A percentile compares a stretch with the other conserved stretches of the same genome.
Evolutionary conservation across 2,113 vertebrate genomes (phyloP).

Genomic region (Alces alces): DNA sequence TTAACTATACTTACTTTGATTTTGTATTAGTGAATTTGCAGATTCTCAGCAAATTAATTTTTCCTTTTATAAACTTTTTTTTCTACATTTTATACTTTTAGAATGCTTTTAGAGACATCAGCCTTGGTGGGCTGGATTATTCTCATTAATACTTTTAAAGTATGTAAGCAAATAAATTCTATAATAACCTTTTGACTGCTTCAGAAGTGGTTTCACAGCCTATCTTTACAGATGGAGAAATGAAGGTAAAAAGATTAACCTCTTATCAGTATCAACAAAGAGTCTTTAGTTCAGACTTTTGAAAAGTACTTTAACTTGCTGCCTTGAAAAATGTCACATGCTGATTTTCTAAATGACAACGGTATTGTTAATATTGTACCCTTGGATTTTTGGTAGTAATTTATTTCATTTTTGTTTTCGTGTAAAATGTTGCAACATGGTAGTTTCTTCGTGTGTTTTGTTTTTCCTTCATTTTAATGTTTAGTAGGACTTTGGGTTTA

Average conservation of each 20-base stretch:
- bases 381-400: conserved; percentile 23
- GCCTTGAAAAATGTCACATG: conserved; percentile 29
- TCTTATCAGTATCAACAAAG: conserved; percentile 33
- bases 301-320: conserved; percentile 49
- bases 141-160: conserved; percentile 35
- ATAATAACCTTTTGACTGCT: conserved; percentile 33
- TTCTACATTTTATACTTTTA: conserved; percentile 1
- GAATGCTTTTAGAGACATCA: conserved; percentile 23
- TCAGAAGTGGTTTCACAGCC: conserved; percentile 50
- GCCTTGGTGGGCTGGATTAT: conserved; percentile 31
- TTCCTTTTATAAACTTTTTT: neutral
- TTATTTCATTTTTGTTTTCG: conserved; percentile 3
- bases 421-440: conserved; percentile 39
- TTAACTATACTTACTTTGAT: conserved; percentile 55
- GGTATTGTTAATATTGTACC: conserved; percentile 1
- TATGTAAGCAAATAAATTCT: conserved; percentile 7
- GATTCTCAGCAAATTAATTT: conserved; percentile 8
- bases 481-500: conserved; percentile 32
- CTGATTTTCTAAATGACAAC: neutral
- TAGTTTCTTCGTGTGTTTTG: neutral
- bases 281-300: conserved; percentile 44
- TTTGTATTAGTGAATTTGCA: neutral
- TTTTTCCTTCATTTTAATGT: conserved; percentile 13
- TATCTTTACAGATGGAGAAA: conserved; percentile 34
- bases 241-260: conserved; percentile 27